Percentiles rank a stretch among this genome's conserved stretches.
These are phyloP conservation scores for Craniophora ligustri DNA, from an alignment of 2,888 invertebrate genomes.

Conservation along the genomic window DNA sequence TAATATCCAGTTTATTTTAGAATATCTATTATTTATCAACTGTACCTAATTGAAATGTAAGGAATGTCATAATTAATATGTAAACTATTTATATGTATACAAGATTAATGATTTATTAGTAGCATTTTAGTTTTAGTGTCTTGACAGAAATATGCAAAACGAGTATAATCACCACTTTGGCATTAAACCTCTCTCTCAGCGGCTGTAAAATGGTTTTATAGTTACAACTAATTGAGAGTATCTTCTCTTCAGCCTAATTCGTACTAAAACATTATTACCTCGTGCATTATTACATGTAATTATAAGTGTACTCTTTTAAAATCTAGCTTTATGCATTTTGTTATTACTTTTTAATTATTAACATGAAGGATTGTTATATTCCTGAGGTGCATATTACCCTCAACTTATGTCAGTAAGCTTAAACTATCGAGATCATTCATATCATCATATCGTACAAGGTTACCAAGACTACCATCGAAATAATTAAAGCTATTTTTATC, in stretches of 20 bases:
- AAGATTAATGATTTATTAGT: conserved; percentile 27
- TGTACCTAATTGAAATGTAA: background rate
- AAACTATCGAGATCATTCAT: no score
- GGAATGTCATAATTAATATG: conserved; percentile 5
- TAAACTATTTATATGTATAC: conserved; percentile 23
- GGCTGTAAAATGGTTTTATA: conserved; percentile 64
- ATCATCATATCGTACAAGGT: no score
- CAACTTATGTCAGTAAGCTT: no score
- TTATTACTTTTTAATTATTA: conserved; percentile 29
- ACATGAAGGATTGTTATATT: conserved; percentile 2
- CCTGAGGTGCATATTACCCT: background rate
- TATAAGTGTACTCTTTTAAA: conserved; percentile 23
- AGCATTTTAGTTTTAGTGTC: conserved; percentile 50
- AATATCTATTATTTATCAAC: no score
- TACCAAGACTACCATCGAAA: no score
- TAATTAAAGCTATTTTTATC: no score
- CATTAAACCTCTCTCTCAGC: conserved; percentile 55
- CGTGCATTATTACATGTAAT: conserved; percentile 37
- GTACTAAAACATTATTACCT: conserved; percentile 49
- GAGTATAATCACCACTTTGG: conserved; percentile 61
- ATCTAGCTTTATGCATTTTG: conserved; percentile 2
- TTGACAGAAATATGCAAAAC: conserved; percentile 56
- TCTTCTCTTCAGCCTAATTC: conserved; percentile 27
- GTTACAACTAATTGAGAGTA: conserved; percentile 52
- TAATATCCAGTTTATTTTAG: no score